Percentiles rank a stretch among this genome's conserved stretches.
These are phyloP conservation scores for Porites rus DNA, from an alignment of 92 coral and sea anemone genomes.

Conservation along the genomic window DNA sequence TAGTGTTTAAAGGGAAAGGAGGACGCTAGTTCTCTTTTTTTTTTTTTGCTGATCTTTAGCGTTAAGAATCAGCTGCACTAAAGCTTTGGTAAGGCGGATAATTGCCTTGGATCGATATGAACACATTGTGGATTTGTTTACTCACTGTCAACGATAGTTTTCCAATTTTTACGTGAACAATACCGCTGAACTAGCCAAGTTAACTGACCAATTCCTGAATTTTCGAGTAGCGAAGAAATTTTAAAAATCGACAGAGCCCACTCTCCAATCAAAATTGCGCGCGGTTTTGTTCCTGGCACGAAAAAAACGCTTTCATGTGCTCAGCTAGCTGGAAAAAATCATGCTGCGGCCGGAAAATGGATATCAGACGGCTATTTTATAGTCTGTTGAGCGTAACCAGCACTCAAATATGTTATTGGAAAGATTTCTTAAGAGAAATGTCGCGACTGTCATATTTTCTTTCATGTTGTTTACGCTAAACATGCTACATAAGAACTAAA, in stretches of 20 bases:
- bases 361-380: constrained; percentile 35
- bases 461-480: neutral
- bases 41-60: neutral
- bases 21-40: neutral
- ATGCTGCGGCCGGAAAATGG: neutral
- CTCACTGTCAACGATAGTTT: constrained; percentile 39
- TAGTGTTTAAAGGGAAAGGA: neutral
- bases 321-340: neutral
- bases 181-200: neutral
- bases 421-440: neutral
- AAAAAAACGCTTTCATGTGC: neutral
- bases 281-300: neutral
- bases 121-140: constrained; percentile 35
- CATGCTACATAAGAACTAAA: too few species aligned
- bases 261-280: constrained; percentile 8
- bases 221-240: neutral
- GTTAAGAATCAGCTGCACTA: neutral
- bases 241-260: neutral
- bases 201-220: neutral
- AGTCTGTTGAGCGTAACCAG: constrained; percentile 19
- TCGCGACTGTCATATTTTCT: neutral
- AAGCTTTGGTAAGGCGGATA: constrained; percentile 6
- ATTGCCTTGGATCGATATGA: constrained; percentile 25
- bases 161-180: constrained; percentile 2
- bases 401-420: neutral